A percentile compares a stretch with the other conserved stretches of the same genome.
These are phyloP conservation scores for Eleginops maclovinus DNA, from an alignment of 2,113 vertebrate genomes.

Conservation along the genomic window DNA sequence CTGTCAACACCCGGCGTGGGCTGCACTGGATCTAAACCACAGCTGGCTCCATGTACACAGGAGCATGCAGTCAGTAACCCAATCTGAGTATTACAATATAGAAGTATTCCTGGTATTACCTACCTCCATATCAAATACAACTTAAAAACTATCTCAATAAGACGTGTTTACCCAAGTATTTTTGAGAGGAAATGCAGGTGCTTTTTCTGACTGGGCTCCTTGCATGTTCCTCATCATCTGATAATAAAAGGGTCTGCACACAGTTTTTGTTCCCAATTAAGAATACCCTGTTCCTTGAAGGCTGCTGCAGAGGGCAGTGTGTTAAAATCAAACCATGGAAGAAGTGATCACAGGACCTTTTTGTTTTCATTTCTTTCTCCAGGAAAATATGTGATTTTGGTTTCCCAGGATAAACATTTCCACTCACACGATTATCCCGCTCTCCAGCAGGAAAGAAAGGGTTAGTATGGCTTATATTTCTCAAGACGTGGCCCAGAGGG, in stretches of 20 bases:
- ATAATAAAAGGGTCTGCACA: too few species aligned
- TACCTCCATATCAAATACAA: too few species aligned
- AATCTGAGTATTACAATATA: too few species aligned
- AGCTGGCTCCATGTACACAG: too few species aligned
- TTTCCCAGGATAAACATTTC: constrained; percentile 41
- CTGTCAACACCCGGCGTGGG: constrained; percentile 1
- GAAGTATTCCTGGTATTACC: too few species aligned
- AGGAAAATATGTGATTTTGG: constrained; percentile 47
- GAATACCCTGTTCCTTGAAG: background rate
- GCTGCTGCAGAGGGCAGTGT: background rate
- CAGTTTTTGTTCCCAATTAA: too few species aligned
- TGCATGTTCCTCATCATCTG: background rate
- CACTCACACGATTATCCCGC: constrained; percentile 29
- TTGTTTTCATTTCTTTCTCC: constrained; percentile 29
- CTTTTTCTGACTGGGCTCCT: too few species aligned
- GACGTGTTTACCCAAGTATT: too few species aligned
- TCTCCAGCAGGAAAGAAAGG: background rate
- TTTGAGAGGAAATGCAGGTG: too few species aligned
- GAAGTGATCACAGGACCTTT: constrained; percentile 11
- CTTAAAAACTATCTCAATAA: too few species aligned
- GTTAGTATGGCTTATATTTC: constrained; percentile 21
- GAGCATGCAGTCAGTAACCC: too few species aligned
- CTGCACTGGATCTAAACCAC: background rate
- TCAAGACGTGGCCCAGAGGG: background rate
- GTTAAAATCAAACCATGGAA: constrained; percentile 5